Evolutionary conservation across 2,797 vertebrate genomes (phyloP), one percentile per base, ranked within the genome.

Genomic region (Alouatta caraya): DNA sequence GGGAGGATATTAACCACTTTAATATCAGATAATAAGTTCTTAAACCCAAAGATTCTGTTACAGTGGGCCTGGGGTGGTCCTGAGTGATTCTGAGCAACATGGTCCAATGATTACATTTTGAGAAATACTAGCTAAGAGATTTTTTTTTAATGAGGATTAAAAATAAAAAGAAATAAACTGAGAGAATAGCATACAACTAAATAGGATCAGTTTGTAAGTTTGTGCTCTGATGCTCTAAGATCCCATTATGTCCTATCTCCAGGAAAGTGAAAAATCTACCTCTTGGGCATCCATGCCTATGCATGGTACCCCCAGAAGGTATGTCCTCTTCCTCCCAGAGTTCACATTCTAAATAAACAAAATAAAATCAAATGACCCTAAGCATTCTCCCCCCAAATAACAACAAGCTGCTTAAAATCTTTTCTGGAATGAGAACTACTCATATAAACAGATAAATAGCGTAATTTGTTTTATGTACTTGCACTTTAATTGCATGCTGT

Each of bases 391-490:
- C 33, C 39, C 4, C 19, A 90, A 88, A 79, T 44, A 75, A 70
- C 46, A 70, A 15, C 70, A 79, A 84, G 2, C 22, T 93, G 59
- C 70, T 57, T 81, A 39, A 84, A 55, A 37, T 80, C n/a, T 92
- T 85, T 73, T 81, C 67, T 84, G 21, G 48, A 79, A 48, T 86
- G 48, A 92, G 24, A 87, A 86, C 50, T 26, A 39, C 52, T 81
- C 33, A 9, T 33, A 89, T 70, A 75, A 91, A 82, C 76, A 92
- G n/a, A 89, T 78, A 90, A 90, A 82, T 33, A 70, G 42, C 67
- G 72, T 82, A 28, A 78, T 92, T 57, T 87, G 55, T 64, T 95
- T 84, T 52, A 64, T 89, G 73, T 76, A 73, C 52, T 94, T 93
- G 70, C 37, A 30, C 64, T 85, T 93, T 37, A 90, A 64, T 48